Percentiles rank a stretch among this genome's conserved stretches.
Evolutionary conservation across 2,888 invertebrate species (phyloP).

Genomic region (Acanthosepion pharaonis): DNA sequence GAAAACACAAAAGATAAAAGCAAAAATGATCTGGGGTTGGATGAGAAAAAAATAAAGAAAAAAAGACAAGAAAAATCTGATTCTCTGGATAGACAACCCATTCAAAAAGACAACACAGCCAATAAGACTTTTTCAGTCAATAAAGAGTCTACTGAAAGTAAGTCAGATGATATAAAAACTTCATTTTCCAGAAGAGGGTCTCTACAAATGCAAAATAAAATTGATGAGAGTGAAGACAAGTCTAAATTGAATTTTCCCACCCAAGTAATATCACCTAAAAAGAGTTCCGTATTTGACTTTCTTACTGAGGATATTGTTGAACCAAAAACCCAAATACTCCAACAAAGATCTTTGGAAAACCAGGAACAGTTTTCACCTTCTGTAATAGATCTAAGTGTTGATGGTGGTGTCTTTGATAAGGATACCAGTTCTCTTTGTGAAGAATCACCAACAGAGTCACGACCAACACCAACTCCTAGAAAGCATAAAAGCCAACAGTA

Average conservation of each 20-base stretch:
- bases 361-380: neutral
- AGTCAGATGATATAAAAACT: neutral
- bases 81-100: neutral
- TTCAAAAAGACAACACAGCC: neutral
- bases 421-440: constrained; percentile 17
- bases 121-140: neutral
- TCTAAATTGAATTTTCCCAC: neutral
- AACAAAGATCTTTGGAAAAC: neutral
- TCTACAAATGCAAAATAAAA: neutral
- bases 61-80: neutral
- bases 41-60: neutral
- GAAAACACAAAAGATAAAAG: neutral
- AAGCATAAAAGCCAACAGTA: neutral
- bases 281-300: neutral
- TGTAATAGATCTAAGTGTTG: neutral
- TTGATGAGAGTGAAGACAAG: neutral
- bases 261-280: neutral
- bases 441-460: neutral
- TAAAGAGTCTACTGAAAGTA: neutral
- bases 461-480: neutral
- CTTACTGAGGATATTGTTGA: neutral
- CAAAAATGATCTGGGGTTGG: neutral
- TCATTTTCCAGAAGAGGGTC: neutral
- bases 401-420: neutral
- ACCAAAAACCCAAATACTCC: neutral